Evolutionary conservation across 2,113 vertebrate species (phyloP), one percentile per base, ranked within the genome.

Genomic region (Sapayoa aenigma): DNA sequence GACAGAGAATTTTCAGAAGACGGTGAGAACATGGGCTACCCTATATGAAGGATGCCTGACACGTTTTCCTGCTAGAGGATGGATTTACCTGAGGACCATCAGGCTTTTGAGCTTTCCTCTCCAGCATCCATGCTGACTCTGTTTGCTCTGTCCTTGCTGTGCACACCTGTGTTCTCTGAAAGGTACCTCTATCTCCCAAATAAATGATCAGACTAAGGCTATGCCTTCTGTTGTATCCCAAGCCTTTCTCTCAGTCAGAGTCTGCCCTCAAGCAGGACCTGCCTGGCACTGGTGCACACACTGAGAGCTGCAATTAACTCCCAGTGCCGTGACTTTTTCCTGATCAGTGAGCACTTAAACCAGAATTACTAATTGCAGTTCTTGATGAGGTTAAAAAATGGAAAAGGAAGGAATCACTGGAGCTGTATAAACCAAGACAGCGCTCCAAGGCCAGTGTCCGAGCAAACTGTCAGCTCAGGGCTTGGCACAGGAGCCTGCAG

Each of bases 241-340:
- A 35, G 24, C 37, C 30, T 65, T 69, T 24, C 8, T 2, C 1
- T 18, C 1, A 62, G 50, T 8, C 6, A 47, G 50, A 35, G 33
- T 35, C 27, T 73, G 67, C 31, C 33, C 41, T 44, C 60, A 24
- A 33, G 31, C 35, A 68, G 52, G 47, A 72, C 35, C 71, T 82
- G 55, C 37, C 28, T 16, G 30, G 47, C 76, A 55, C 33, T 3
- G 39, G 19, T 17, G n/a, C 62, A 15, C 37, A 33, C 49, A 53
- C 42, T 5, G 17, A 69, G 50, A 35, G 44, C 4, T 31, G 52
- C 56, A 85, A 6, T 67, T 23, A 82, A 63, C 47, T 65, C 60
- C 65, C 53, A 58, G 35, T 11, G 44, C 18, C 1, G 0, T 7
- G 41, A 42, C 16, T 30, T 12, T 0, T 30, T 14, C 53, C 72